Base-by-base conservation (phyloP, 2,888 invertebrate species). In the Cerastoderma edule region DNA sequence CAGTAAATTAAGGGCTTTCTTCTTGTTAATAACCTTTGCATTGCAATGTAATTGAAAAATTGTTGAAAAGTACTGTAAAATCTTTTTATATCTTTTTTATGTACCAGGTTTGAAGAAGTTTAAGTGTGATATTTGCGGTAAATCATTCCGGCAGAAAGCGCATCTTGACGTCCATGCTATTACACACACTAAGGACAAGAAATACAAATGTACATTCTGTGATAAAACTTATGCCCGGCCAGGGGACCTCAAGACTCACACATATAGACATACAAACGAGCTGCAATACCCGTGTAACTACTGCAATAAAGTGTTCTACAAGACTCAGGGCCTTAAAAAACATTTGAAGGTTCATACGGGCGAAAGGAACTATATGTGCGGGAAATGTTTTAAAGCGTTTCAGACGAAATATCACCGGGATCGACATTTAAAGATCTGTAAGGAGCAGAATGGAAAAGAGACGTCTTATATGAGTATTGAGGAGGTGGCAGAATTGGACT, bases 61-160 rank as follows among this genome's bases (percentile, higher is more conserved):
- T n/a, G n/a, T n/a, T n/a, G n/a, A n/a, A n/a, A n/a, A n/a, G n/a
- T n/a, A n/a, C n/a, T n/a, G n/a, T n/a, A n/a, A n/a, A n/a, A n/a
- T n/a, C n/a, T n/a, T n/a, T n/a, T n/a, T n/a, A n/a, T n/a, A n/a
- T n/a, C n/a, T n/a, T n/a, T n/a, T n/a, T n/a, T n/a, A n/a, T n/a
- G n/a, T 76, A 73, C 28, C 80, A 90, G 89, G 87, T 67, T 84
- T 82, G 64, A 85, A 85, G 60, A 83, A 85, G 35, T 90, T 88
- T 71, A 75, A 75, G 13, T 91, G 91, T 81, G 74, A 75, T 5
- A 39, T 80, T 4, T 91, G 91, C 74, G 80, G 82, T 13, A 86
- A 85, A 57, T 75, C 77, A 10, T 91, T 91, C 74, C 81, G 88
- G 5, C 91, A 91, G 85, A 91, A 91, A 72, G 88, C 89, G 10